These are phyloP conservation scores for Coryphaenoides rupestris DNA, from an alignment of 2,113 vertebrate genomes.

Conservation along the genomic window DNA sequence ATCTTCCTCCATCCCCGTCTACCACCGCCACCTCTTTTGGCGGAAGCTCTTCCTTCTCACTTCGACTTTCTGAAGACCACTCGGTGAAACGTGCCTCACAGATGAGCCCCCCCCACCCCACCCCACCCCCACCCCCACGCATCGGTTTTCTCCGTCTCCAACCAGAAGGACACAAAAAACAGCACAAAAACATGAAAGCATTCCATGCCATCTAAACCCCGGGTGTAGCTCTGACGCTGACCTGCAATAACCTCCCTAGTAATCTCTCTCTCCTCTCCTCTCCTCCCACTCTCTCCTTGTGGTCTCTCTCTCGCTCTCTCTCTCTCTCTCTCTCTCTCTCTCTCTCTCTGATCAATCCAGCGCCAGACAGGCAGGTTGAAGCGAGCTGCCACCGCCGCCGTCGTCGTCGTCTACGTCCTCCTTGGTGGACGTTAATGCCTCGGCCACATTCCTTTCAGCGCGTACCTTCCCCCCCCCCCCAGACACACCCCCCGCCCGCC, in stretches of 20 bases:
- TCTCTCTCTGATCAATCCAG: background rate
- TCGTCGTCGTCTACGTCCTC: too few relatives aligned
- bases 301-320: background rate
- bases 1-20: too few relatives aligned
- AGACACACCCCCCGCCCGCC: constrained; percentile 33
- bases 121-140: too few relatives aligned
- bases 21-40: too few relatives aligned
- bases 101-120: too few relatives aligned
- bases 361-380: constrained; percentile 8
- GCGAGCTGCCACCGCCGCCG: constrained; percentile 26
- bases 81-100: too few relatives aligned
- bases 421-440: constrained; percentile 45
- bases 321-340: background rate
- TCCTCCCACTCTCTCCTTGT: background rate
- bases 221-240: constrained; percentile 49
- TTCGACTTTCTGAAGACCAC: too few relatives aligned
- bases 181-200: constrained; percentile 56
- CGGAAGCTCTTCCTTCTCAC: too few relatives aligned
- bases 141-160: too few relatives aligned
- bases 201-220: constrained; percentile 43
- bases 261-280: constrained; percentile 5
- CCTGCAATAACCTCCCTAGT: constrained; percentile 40
- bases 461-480: too few relatives aligned
- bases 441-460: constrained; percentile 38
- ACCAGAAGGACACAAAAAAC: constrained; percentile 9